Conservation (phyloP, 2,888 invertebrate species). For the Cyclophora punctaria region DNA sequence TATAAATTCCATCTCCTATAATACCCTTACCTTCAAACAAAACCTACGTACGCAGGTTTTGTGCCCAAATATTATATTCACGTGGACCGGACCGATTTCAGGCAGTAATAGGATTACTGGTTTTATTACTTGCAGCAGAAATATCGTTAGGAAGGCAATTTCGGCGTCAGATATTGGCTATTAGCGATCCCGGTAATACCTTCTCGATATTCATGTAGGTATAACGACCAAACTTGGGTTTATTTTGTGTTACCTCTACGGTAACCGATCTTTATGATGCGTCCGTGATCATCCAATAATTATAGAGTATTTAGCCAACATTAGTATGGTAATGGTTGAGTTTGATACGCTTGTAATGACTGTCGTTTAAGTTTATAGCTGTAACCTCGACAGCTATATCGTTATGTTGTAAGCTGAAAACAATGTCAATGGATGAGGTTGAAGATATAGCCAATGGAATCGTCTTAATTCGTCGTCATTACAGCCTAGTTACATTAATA, state of each 20-base stretch:
- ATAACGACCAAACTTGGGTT: constrained; percentile 47
- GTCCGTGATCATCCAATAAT: not conserved
- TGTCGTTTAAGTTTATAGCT: too few relatives aligned
- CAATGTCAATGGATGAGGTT: too few relatives aligned
- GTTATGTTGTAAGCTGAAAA: too few relatives aligned
- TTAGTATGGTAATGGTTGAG: too few relatives aligned
- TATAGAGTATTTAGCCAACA: not conserved
- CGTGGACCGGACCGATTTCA: constrained; percentile 49
- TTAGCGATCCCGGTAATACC: constrained; percentile 63
- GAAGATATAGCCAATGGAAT: too few relatives aligned
- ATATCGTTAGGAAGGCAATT: constrained; percentile 72
- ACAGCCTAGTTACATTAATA: too few relatives aligned
- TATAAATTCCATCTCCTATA: too few relatives aligned
- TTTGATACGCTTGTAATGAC: too few relatives aligned
- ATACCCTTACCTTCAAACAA: not conserved
- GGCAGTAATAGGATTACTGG: constrained; percentile 61
- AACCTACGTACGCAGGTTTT: not conserved
- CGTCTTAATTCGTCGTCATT: too few relatives aligned
- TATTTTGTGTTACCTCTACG: constrained; percentile 34
- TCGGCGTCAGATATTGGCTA: constrained; percentile 71
- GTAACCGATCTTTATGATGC: constrained; percentile 14
- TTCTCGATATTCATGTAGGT: constrained; percentile 60
- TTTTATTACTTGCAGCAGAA: constrained; percentile 69
- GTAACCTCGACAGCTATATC: too few relatives aligned
- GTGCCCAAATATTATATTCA: constrained; percentile 36